Conservation (phyloP, 2,113 vertebrate genomes). For the Pangasianodon gigas region DNA sequence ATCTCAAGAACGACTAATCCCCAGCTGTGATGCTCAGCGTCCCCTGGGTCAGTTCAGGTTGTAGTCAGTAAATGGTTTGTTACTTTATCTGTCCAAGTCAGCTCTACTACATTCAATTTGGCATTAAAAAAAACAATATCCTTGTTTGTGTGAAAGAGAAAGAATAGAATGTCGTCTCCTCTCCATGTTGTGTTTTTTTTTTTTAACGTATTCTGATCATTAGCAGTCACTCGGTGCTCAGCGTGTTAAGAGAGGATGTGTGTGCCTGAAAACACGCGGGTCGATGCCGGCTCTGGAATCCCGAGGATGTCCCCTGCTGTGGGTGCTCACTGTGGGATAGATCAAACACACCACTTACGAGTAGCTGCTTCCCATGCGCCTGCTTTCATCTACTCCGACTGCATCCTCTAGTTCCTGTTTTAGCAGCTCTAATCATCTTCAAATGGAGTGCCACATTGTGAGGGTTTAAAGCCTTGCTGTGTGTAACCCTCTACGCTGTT, state of each 20-base stretch:
- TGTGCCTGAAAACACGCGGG: constrained; percentile 22
- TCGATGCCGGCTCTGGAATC: constrained; percentile 33
- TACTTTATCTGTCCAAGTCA: not conserved
- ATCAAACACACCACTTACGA: constrained; percentile 55
- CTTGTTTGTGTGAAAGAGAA: not conserved
- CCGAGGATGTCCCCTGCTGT: constrained; percentile 49
- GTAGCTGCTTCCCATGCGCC: constrained; percentile 31
- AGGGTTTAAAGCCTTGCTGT: constrained; percentile 16
- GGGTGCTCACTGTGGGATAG: constrained; percentile 36
- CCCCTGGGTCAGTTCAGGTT: constrained; percentile 16
- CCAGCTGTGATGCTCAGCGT: not conserved
- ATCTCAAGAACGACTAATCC: constrained; percentile 16
- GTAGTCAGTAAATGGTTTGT: constrained; percentile 23
- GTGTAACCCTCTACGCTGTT: constrained; percentile 3
- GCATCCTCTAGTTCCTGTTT: constrained; percentile 45
- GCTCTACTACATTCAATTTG: not conserved
- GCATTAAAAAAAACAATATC: not conserved
- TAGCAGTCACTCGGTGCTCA: constrained; percentile 20
- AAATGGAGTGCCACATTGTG: constrained; percentile 31
- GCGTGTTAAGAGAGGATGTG: constrained; percentile 20
- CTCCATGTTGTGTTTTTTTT: constrained; percentile 26
- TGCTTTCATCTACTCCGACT: constrained; percentile 50
- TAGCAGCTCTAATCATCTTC: constrained; percentile 48
- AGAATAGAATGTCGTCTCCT: not conserved
- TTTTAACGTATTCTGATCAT: constrained; percentile 35